phyloP scores from a whole-genome alignment of 2,113 vertebrate genomes.

The Hucho hucho region DNA sequence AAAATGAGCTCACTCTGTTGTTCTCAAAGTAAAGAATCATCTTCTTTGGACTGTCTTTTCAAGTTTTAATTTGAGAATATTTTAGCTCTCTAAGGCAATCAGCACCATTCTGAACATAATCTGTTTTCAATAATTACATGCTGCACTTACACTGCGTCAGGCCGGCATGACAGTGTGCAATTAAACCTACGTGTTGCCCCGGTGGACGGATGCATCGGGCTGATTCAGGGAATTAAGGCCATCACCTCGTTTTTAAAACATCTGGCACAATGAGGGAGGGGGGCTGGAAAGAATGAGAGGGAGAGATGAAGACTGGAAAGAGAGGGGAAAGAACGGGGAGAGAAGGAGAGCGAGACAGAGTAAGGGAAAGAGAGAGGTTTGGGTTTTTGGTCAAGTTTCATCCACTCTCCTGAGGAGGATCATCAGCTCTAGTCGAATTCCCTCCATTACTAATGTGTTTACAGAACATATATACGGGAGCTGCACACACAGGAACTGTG shows the following conservation, averaged over 20 bases:
- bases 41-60: neutral
- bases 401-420: neutral
- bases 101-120: neutral
- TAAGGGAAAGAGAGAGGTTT: neutral
- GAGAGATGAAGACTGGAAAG: neutral
- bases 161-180: neutral
- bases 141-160: neutral
- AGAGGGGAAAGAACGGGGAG: neutral
- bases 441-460: slow-evolving; percentile 20
- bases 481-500: neutral
- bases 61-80: neutral
- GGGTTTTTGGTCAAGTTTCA: neutral
- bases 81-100: neutral
- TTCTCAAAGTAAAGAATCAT: neutral
- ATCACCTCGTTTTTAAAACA: neutral
- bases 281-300: neutral
- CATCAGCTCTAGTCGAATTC: neutral
- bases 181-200: neutral
- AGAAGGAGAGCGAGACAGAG: neutral
- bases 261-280: neutral
- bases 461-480: slow-evolving; percentile 4
- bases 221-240: neutral
- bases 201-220: neutral
- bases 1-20: slow-evolving; percentile 9
- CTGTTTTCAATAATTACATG: neutral